A percentile compares a stretch with the other conserved stretches of the same genome.
These are phyloP conservation scores for Chionoecetes opilio DNA, from an alignment of 1,140 invertebrate species.

Conservation along the genomic window DNA sequence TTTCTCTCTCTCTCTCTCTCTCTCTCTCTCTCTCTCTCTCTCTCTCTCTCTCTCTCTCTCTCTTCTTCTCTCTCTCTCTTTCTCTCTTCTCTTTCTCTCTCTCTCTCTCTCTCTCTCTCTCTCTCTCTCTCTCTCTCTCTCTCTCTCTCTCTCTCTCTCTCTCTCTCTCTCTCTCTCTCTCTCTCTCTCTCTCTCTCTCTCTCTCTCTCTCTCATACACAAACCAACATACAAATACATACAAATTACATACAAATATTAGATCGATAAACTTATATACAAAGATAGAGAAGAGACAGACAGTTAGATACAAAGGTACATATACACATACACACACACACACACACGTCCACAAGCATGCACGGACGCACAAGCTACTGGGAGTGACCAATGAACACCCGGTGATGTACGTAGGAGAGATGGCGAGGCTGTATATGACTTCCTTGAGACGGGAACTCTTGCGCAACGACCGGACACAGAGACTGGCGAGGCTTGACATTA, in stretches of 20 bases:
- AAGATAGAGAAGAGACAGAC: not conserved
- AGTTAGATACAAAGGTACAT: not conserved
- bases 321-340: slow-evolving; percentile 45
- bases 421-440: not conserved
- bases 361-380: not conserved
- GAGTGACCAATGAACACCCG: not conserved
- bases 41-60: too few relatives aligned
- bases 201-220: not conserved
- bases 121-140: not conserved
- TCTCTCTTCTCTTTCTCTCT: not conserved
- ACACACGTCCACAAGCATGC: not conserved
- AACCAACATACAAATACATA: not conserved
- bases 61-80: not conserved
- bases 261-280: too few relatives aligned
- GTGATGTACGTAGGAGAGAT: not conserved
- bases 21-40: too few relatives aligned
- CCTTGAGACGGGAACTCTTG: not conserved
- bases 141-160: too few relatives aligned
- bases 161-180: too few relatives aligned
- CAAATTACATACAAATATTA: too few relatives aligned
- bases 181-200: too few relatives aligned
- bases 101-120: not conserved
- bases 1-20: too few relatives aligned
- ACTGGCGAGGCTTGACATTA: slow-evolving; percentile 14
- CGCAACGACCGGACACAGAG: not conserved